phyloP scores from a whole-genome alignment of 1,140 invertebrate species.

The Riptortus pedestris region DNA sequence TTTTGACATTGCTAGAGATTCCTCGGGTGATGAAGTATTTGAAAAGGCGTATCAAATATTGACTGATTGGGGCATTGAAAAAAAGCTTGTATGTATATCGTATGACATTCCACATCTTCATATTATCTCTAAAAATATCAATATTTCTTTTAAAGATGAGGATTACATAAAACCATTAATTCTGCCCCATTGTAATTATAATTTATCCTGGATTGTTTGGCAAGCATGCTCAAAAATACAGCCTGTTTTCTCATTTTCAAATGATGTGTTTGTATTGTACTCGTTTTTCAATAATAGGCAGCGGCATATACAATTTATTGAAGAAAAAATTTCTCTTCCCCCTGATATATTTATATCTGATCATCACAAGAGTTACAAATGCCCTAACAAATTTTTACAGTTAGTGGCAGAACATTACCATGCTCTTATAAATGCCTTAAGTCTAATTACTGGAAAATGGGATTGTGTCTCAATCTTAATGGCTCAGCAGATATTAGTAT shows the following conservation, averaged over 20 bases:
- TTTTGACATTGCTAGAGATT: neutral
- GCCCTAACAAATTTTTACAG: neutral
- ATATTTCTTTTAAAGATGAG: neutral
- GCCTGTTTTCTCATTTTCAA: neutral
- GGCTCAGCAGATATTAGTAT: neutral
- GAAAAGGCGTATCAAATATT: neutral
- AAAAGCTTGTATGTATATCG: neutral
- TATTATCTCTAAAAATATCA: neutral
- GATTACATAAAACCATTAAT: neutral
- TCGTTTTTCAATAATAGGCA: neutral
- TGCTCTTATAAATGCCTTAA: neutral
- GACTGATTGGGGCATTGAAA: neutral
- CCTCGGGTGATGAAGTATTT: neutral
- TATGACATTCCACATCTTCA: neutral
- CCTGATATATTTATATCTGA: too few species aligned
- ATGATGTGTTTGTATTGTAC: neutral
- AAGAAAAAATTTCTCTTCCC: neutral
- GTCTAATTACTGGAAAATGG: neutral
- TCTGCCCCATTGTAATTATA: neutral
- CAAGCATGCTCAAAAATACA: neutral
- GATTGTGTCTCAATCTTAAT: neutral
- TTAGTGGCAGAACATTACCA: neutral
- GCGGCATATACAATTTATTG: neutral
- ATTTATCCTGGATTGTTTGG: neutral
- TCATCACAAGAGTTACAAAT: too few species aligned